A percentile compares a stretch with the other conserved stretches of the same genome.
These are phyloP conservation scores for Nezara viridula DNA, from an alignment of 2,888 invertebrate genomes.

Conservation along the genomic window DNA sequence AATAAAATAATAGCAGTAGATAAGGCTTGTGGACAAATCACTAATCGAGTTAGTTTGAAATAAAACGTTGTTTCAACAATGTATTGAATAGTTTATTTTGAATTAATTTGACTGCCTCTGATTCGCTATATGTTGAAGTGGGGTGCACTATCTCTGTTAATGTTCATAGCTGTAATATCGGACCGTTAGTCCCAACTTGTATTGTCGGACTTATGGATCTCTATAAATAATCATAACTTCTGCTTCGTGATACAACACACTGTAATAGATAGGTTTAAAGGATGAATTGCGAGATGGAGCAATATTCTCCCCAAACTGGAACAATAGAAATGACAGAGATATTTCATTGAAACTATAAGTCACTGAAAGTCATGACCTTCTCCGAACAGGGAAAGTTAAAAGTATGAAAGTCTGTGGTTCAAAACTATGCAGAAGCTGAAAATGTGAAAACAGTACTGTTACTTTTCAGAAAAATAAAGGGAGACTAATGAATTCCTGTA, in stretches of 20 bases:
- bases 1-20: no score
- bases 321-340: constrained; percentile 9
- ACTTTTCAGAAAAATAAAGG: background rate
- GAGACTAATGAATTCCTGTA: background rate
- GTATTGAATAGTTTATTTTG: no score
- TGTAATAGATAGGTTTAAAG: background rate
- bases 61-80: no score
- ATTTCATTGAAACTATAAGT: constrained; percentile 12
- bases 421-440: background rate
- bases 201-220: no score
- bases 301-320: background rate
- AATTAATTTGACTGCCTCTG: no score
- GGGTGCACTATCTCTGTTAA: no score
- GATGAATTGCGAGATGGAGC: background rate
- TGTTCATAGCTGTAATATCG: background rate
- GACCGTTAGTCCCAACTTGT: background rate
- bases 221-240: no score
- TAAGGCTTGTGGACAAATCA: no score
- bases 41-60: no score
- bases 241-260: no score
- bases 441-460: background rate
- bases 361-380: constrained; percentile 12
- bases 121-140: no score
- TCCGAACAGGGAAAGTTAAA: background rate
- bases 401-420: background rate